Evolutionary conservation across 2,888 invertebrate genomes (phyloP).

Genomic region (Thera obeliscata): DNA sequence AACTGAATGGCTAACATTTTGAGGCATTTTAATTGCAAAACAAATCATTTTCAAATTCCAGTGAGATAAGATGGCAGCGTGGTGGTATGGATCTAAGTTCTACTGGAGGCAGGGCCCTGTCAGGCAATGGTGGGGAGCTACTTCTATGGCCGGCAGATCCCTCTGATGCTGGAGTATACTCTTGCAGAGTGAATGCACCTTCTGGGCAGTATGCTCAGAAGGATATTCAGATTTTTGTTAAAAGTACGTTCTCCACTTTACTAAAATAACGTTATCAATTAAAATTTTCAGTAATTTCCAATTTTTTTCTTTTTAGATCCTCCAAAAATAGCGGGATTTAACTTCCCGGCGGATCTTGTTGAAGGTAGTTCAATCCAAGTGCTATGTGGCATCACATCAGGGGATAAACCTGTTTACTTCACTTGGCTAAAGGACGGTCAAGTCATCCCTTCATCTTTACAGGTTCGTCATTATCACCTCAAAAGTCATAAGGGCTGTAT

Average conservation of each 20-base stretch:
- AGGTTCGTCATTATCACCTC: conserved; percentile 68
- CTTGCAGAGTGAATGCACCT: conserved; percentile 89
- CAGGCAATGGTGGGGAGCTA: conserved; percentile 65
- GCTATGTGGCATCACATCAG: conserved; percentile 90
- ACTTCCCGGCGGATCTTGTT: conserved; percentile 91
- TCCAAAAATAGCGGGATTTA: conserved; percentile 93
- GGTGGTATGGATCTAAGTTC: conserved; percentile 65
- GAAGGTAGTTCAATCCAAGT: conserved; percentile 93
- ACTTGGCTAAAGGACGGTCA: conserved; percentile 88
- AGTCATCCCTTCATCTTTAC: conserved; percentile 85
- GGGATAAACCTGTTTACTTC: conserved; percentile 89
- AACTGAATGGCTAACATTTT: too few relatives aligned
- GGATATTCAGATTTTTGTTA: conserved; percentile 89
- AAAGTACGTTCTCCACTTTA: conserved; percentile 75
- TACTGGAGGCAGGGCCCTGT: conserved; percentile 58
- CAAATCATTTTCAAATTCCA: conserved; percentile 39
- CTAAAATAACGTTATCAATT: too few relatives aligned
- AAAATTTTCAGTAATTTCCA: background rate
- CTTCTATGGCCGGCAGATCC: conserved; percentile 83
- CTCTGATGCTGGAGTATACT: conserved; percentile 91
- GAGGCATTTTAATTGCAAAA: background rate
- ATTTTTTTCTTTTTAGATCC: conserved; percentile 82
- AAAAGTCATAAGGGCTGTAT: background rate
- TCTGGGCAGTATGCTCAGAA: conserved; percentile 90
- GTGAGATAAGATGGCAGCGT: conserved; percentile 77